phyloP scores from a whole-genome alignment of 35 echinoderm and acorn worm genomes.

The Apostichopus parvimensis region DNA sequence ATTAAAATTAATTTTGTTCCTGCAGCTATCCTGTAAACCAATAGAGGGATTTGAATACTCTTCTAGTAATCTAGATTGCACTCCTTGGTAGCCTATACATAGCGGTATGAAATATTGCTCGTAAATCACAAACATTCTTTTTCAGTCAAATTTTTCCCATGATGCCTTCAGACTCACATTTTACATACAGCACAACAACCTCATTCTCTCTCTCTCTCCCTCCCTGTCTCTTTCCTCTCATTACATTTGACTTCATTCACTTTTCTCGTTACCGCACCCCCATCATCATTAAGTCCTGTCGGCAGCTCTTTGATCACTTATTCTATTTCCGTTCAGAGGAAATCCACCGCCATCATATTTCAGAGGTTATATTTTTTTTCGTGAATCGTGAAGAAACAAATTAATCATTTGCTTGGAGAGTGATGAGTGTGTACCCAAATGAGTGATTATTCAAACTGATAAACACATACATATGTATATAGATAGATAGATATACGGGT shows the following conservation, averaged over 20 bases:
- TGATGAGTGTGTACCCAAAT: background rate
- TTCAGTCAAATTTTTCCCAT: no score
- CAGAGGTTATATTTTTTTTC: constrained; percentile 6
- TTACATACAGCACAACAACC: background rate
- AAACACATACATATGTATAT: no score
- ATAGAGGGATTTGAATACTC: no score
- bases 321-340: constrained; percentile 4
- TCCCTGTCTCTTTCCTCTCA: background rate
- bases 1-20: no score
- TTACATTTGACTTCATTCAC: background rate
- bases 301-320: background rate
- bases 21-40: no score
- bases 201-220: background rate
- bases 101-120: no score
- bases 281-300: constrained; percentile 7
- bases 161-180: no score
- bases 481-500: background rate
- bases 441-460: background rate
- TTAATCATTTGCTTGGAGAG: background rate
- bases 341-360: constrained; percentile 8
- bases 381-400: constrained; percentile 8
- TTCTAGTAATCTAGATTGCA: no score
- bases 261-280: background rate
- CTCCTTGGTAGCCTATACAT: no score
- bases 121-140: no score